A percentile compares a stretch with the other conserved stretches of the same genome.
These are phyloP conservation scores for Symphodus melops DNA, from an alignment of 2,113 vertebrate genomes.

Conservation along the genomic window DNA sequence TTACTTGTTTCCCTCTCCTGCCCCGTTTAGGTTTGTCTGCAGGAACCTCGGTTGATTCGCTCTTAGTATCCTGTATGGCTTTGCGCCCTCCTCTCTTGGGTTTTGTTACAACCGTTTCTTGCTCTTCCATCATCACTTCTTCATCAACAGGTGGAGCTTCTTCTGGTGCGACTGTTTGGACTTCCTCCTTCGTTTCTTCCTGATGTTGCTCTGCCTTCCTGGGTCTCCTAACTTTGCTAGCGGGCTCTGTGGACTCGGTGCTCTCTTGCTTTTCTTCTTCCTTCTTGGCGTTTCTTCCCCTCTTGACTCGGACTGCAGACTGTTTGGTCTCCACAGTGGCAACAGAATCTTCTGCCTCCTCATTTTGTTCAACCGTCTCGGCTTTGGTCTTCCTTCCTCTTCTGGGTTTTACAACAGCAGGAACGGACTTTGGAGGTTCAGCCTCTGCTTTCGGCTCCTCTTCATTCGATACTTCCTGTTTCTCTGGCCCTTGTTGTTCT, in stretches of 20 bases:
- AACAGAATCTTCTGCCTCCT: not conserved
- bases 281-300: conserved; percentile 50
- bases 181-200: conserved; percentile 27
- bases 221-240: conserved; percentile 42
- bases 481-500: conserved; percentile 19
- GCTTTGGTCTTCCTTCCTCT: conserved; percentile 55
- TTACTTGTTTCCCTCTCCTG: conserved; percentile 16
- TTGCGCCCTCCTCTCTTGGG: conserved; percentile 49
- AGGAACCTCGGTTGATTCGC: conserved; percentile 16
- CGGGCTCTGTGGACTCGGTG: conserved; percentile 3
- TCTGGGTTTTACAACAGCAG: conserved; percentile 31
- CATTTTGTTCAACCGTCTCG: conserved; percentile 22
- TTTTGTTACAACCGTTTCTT: conserved; percentile 16
- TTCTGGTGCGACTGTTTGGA: not conserved
- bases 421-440: conserved; percentile 3
- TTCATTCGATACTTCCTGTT: not conserved
- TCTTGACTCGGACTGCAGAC: conserved; percentile 50
- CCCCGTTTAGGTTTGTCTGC: conserved; percentile 56
- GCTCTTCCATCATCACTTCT: conserved; percentile 2
- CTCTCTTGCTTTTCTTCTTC: conserved; percentile 25
- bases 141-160: conserved; percentile 13
- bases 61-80: conserved; percentile 24
- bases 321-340: conserved; percentile 21
- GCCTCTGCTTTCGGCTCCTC: not conserved
- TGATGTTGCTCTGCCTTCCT: conserved; percentile 44